A percentile compares a stretch with the other conserved stretches of the same genome.
These are phyloP conservation scores for Hemistola chrysoprasaria DNA, from an alignment of 2,888 invertebrate genomes.

Conservation along the genomic window DNA sequence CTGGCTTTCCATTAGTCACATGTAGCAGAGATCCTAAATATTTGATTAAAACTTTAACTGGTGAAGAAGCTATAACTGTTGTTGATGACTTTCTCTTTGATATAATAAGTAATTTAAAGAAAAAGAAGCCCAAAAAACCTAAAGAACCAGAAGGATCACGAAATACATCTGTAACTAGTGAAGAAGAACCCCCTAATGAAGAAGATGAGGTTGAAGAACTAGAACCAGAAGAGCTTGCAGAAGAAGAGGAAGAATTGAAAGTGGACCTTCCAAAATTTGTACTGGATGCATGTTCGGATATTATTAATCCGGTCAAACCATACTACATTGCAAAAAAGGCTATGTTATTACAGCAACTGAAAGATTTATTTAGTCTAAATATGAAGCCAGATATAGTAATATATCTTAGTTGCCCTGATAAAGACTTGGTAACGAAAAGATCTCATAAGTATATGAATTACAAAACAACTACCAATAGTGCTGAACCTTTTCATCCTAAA, in stretches of 20 bases:
- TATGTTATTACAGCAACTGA: conserved; percentile 50
- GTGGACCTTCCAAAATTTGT: conserved; percentile 61
- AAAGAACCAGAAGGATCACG: conserved; percentile 23
- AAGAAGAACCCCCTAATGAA: conserved; percentile 26
- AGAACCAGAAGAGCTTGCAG: conserved; percentile 37
- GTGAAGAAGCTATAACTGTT: conserved; percentile 54
- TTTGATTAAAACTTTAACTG: conserved; percentile 41
- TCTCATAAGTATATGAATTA: conserved; percentile 57
- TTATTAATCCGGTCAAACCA: conserved; percentile 42
- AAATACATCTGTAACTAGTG: conserved; percentile 43
- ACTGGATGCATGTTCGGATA: conserved; percentile 50
- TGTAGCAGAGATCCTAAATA: conserved; percentile 45
- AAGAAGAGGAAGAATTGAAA: conserved; percentile 42
- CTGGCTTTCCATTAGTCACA: conserved; percentile 84
- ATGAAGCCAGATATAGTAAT: conserved; percentile 77
- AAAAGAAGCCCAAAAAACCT: conserved; percentile 45
- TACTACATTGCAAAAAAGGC: conserved; percentile 46
- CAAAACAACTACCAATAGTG: conserved; percentile 33
- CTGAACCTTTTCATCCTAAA: conserved; percentile 42
- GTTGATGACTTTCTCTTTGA: conserved; percentile 50
- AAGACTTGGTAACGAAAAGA: conserved; percentile 73
- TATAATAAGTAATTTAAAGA: conserved; percentile 51
- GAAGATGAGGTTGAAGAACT: conserved; percentile 35
- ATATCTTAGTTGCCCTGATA: conserved; percentile 78
- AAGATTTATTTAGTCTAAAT: conserved; percentile 52